phyloP scores from a whole-genome alignment of 2,797 vertebrate species.

The Bryconaethiops microstoma region DNA sequence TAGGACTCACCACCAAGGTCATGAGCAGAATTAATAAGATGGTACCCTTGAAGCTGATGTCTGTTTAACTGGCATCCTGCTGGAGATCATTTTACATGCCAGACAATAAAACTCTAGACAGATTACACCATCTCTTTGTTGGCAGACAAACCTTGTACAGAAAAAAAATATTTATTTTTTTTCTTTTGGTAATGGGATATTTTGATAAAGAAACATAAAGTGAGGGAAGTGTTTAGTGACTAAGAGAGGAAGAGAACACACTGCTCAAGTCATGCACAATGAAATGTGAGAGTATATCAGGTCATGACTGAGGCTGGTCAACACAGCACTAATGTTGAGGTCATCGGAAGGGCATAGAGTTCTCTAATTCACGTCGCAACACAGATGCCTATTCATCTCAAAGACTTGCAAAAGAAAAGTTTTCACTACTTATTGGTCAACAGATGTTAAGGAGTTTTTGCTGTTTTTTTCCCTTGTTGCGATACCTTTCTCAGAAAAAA shows the following conservation, averaged over 20 bases:
- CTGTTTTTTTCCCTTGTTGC: neutral
- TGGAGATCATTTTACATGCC: conserved; percentile 22
- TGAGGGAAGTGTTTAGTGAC: conserved; percentile 5
- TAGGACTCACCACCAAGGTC: neutral
- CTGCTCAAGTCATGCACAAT: neutral
- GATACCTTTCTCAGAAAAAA: too few species aligned
- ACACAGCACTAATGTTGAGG: conserved; percentile 5
- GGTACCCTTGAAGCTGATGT: conserved; percentile 7
- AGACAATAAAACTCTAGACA: conserved; percentile 15
- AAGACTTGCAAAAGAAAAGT: neutral
- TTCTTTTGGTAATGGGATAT: conserved; percentile 15
- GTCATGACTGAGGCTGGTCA: conserved; percentile 2
- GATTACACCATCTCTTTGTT: conserved; percentile 10
- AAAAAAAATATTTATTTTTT: neutral
- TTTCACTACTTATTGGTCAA: neutral
- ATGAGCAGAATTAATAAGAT: conserved; percentile 29
- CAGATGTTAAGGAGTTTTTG: neutral
- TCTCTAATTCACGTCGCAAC: conserved; percentile 7
- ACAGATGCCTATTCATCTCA: neutral
- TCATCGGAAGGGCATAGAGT: conserved; percentile 44
- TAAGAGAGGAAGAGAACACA: neutral
- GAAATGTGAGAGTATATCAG: conserved; percentile 29
- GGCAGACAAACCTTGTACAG: neutral
- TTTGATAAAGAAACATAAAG: conserved; percentile 11
- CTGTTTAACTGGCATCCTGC: conserved; percentile 19